Evolutionary conservation across 64 coral and sea anemone genomes (phyloP).

Genomic region (Montipora efflorescens): DNA sequence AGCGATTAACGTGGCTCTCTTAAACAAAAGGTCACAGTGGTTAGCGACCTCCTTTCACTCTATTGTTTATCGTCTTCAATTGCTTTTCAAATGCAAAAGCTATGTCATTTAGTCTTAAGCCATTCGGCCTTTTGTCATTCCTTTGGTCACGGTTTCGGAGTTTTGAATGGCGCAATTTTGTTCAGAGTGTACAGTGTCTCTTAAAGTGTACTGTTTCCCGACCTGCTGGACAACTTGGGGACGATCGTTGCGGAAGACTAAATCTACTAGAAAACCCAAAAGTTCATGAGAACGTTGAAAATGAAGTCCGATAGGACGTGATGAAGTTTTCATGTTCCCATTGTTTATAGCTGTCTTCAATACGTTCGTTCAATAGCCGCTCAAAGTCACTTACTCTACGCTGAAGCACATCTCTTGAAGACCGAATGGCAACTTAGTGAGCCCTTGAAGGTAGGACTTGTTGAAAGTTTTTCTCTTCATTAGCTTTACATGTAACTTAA

Average conservation of each 20-base stretch:
- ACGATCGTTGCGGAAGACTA: background rate
- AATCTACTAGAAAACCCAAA: background rate
- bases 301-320: no score
- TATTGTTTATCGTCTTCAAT: constrained; percentile 27
- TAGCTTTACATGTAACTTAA: no score
- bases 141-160: constrained; percentile 16
- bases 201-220: background rate
- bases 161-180: constrained; percentile 8
- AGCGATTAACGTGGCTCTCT: background rate
- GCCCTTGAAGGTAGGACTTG: no score
- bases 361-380: no score
- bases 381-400: no score
- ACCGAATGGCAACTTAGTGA: no score
- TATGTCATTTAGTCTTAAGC: constrained; percentile 5
- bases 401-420: no score
- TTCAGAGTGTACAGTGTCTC: background rate
- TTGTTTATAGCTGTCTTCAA: no score
- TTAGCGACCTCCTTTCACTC: background rate
- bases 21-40: background rate
- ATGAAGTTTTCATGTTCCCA: no score
- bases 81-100: constrained; percentile 50
- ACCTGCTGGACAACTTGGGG: background rate
- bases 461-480: no score
- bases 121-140: background rate
- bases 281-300: no score